phyloP scores from a whole-genome alignment of 2,797 vertebrate species.

The Rhabdomys pumilio region DNA sequence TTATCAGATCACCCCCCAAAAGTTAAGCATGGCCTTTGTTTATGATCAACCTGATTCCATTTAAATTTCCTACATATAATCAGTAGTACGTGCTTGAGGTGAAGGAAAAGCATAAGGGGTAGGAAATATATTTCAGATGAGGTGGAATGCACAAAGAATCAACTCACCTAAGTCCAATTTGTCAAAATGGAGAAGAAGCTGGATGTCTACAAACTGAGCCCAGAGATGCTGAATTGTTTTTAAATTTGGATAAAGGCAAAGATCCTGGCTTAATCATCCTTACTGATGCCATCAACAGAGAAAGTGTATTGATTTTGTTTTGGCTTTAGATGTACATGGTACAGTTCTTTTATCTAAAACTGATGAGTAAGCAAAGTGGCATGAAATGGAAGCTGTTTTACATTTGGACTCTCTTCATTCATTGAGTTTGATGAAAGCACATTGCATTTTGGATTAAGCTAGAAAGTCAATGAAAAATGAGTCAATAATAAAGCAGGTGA shows the following conservation, averaged over 20 bases:
- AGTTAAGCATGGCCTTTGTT: conserved; percentile 26
- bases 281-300: conserved; percentile 39
- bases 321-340: conserved; percentile 65
- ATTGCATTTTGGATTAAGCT: conserved; percentile 43
- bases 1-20: conserved; percentile 14
- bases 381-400: conserved; percentile 67
- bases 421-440: conserved; percentile 67
- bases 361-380: conserved; percentile 63
- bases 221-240: conserved; percentile 3
- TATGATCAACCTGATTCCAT: conserved; percentile 14
- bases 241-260: conserved; percentile 58
- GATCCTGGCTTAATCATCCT: conserved; percentile 27
- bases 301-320: conserved; percentile 70
- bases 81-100: neutral
- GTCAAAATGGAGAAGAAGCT: conserved; percentile 30
- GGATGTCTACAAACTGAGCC: neutral
- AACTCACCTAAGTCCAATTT: conserved; percentile 31
- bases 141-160: neutral
- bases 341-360: conserved; percentile 69
- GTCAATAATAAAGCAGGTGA: conserved; percentile 33
- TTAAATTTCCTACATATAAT: conserved; percentile 6
- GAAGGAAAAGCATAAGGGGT: neutral
- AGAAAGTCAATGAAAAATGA: conserved; percentile 51
- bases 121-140: conserved; percentile 8
- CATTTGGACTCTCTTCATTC: conserved; percentile 70